Conservation (phyloP, 2,888 invertebrate genomes). For the Ophion ellenae region DNA sequence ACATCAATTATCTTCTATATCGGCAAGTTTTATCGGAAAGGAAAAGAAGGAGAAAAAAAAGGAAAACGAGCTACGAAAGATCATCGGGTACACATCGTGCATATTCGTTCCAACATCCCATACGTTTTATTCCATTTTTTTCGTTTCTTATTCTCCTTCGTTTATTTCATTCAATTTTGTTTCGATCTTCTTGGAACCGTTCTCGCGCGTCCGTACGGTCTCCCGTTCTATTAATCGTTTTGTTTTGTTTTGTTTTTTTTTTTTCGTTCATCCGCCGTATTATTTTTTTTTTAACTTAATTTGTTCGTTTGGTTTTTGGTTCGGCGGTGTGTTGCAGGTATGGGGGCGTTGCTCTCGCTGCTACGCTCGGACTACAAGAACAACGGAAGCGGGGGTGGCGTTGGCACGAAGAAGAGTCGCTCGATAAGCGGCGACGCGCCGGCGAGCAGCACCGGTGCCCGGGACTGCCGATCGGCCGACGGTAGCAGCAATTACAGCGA, state of each 20-base stretch:
- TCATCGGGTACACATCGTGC: conserved; percentile 31
- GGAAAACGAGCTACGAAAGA: conserved; percentile 18
- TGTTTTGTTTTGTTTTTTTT: conserved; percentile 57
- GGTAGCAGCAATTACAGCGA: conserved; percentile 72
- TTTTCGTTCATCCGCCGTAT: conserved; percentile 38
- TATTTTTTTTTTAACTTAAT: conserved; percentile 63
- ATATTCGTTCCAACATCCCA: conserved; percentile 31
- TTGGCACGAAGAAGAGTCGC: conserved; percentile 65
- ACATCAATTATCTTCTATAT: conserved; percentile 40
- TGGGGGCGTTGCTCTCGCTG: conserved; percentile 80
- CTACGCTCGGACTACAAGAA: conserved; percentile 80
- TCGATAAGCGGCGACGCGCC: conserved; percentile 68
- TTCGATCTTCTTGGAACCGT: not conserved
- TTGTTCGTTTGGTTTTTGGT: conserved; percentile 60
- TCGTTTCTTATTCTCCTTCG: conserved; percentile 34
- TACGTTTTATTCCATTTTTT: not conserved
- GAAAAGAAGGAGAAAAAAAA: conserved; percentile 5
- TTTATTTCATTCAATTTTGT: conserved; percentile 32
- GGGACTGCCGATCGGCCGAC: conserved; percentile 68
- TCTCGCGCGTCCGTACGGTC: not conserved
- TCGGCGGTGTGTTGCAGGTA: conserved; percentile 81
- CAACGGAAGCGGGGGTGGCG: conserved; percentile 18
- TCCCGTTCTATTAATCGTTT: conserved; percentile 6
- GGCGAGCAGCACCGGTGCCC: conserved; percentile 63
- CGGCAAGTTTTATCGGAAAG: conserved; percentile 40